phyloP scores from a whole-genome alignment of 1,140 invertebrate genomes.

The Aricia agestis region DNA sequence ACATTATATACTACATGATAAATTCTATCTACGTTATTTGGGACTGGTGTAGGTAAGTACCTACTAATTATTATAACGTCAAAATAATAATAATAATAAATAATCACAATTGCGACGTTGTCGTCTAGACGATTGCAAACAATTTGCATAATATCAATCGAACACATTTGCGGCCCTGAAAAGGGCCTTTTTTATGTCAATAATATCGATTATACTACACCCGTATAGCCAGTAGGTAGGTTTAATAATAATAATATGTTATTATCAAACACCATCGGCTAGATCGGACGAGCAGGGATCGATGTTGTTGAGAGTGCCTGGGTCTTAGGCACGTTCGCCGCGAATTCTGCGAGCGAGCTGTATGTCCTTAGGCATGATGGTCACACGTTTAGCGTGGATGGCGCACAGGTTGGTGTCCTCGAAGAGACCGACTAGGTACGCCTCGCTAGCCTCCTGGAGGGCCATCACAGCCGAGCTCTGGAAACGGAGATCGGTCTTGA shows the following conservation, averaged over 20 bases:
- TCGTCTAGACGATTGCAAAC: not conserved
- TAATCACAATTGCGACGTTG: not conserved
- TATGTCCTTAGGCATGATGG: slow-evolving; percentile 26
- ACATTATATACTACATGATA: too few relatives aligned
- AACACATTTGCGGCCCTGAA: slow-evolving; percentile 20
- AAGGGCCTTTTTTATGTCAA: slow-evolving; percentile 18
- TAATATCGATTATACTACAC: not conserved
- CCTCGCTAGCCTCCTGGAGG: slow-evolving; percentile 27
- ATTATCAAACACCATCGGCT: not conserved
- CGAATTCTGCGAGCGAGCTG: slow-evolving; percentile 18
- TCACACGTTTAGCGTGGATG: slow-evolving; percentile 26
- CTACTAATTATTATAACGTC: too few relatives aligned
- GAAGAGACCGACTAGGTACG: slow-evolving; percentile 24
- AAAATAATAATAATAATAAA: too few relatives aligned
- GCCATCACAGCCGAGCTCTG: slow-evolving; percentile 28
- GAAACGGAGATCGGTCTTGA: slow-evolving; percentile 27
- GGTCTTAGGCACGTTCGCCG: slow-evolving; percentile 18
- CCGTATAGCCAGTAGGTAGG: not conserved
- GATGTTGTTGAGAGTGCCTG: not conserved
- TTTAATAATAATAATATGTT: too few relatives aligned
- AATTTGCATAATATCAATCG: not conserved
- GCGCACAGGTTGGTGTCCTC: slow-evolving; percentile 27
- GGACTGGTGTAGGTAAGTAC: too few relatives aligned
- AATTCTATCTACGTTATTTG: too few relatives aligned
- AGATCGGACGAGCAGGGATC: not conserved